These are phyloP conservation scores for Saguinus midas DNA, from an alignment of 2,113 vertebrate species.

Conservation along the genomic window DNA sequence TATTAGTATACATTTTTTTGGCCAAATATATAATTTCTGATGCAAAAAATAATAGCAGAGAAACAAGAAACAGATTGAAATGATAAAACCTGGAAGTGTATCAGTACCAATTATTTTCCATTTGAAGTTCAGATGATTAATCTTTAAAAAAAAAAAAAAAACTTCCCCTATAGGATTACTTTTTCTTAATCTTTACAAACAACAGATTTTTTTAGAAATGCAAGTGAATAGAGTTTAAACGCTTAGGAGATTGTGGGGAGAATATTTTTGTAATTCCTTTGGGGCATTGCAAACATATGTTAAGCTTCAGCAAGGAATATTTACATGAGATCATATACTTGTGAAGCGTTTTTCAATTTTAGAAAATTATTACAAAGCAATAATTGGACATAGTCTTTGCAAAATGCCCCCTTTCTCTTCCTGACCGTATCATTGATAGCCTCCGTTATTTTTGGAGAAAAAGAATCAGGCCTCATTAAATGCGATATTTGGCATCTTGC, in stretches of 20 bases:
- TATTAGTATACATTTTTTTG: constrained; percentile 22
- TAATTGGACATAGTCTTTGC: constrained; percentile 36
- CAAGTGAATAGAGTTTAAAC: constrained; percentile 49
- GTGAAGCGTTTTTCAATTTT: constrained; percentile 65
- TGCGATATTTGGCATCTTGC: constrained; percentile 79
- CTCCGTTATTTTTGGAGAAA: constrained; percentile 74
- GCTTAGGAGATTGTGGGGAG: background rate
- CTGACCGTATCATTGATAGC: constrained; percentile 50
- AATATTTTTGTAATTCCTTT: background rate
- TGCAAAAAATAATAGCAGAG: background rate
- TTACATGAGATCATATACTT: constrained; percentile 64
- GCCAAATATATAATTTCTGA: background rate
- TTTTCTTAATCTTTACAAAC: constrained; percentile 30
- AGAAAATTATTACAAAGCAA: constrained; percentile 73
- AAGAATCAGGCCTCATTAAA: constrained; percentile 78
- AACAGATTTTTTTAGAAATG: constrained; percentile 42
- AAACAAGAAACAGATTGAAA: constrained; percentile 55
- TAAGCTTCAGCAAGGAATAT: constrained; percentile 38
- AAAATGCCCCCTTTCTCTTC: constrained; percentile 58
- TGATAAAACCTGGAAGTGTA: constrained; percentile 29
- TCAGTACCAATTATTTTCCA: background rate
- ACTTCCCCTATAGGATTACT: background rate
- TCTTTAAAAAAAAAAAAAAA: background rate
- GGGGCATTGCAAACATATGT: constrained; percentile 30
- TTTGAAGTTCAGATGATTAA: constrained; percentile 66